Conservation (phyloP, 2,113 vertebrate genomes). For the Cynoglossus semilaevis region DNA sequence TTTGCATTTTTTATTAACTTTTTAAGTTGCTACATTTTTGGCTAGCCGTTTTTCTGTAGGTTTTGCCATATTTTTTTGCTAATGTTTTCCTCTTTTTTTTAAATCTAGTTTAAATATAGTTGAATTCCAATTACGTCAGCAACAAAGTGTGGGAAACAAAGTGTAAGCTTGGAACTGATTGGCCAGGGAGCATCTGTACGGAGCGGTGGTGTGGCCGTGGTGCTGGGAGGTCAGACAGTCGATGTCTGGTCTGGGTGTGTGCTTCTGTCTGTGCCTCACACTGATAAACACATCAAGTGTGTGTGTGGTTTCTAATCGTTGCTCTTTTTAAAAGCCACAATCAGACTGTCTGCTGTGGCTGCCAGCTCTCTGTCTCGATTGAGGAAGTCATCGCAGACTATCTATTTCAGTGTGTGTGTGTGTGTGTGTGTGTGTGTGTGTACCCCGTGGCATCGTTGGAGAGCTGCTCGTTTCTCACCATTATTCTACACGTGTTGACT, state of each 20-base stretch:
- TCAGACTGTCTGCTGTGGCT: neutral
- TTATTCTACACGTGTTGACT: conserved; percentile 23
- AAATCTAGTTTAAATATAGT: no score
- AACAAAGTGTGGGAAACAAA: neutral
- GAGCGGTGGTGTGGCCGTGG: neutral
- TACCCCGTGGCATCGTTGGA: conserved; percentile 10
- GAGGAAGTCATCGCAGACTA: conserved; percentile 7
- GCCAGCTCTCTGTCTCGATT: conserved; percentile 12
- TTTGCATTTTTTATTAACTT: no score
- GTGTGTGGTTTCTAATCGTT: conserved; percentile 2
- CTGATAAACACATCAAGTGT: conserved; percentile 16
- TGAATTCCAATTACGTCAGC: no score
- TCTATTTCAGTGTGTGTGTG: conserved; percentile 26
- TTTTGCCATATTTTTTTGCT: no score
- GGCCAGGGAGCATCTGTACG: neutral
- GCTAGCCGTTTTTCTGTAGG: no score
- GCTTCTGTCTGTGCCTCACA: conserved; percentile 3
- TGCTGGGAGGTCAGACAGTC: conserved; percentile 4
- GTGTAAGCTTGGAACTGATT: conserved; percentile 4
- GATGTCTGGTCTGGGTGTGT: conserved; percentile 1
- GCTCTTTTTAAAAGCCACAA: conserved; percentile 12
- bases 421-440: no score
- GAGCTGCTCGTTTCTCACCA: conserved; percentile 28
- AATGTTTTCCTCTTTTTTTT: no score
- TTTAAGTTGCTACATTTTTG: no score